Percentiles rank a stretch among this genome's conserved stretches.
These are phyloP conservation scores for Bombus soroeensis DNA, from an alignment of 1,140 invertebrate genomes.

Conservation along the genomic window DNA sequence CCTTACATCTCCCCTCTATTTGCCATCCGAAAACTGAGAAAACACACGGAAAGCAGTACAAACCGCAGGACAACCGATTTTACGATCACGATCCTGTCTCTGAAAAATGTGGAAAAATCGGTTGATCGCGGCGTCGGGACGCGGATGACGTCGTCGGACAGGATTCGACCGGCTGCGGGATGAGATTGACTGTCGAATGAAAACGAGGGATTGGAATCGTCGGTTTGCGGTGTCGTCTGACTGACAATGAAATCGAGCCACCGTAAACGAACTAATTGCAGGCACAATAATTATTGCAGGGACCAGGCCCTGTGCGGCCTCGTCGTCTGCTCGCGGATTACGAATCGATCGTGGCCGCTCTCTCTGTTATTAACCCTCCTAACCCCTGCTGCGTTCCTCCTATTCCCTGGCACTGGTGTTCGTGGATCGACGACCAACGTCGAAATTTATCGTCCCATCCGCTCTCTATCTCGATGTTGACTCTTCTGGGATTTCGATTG, in stretches of 20 bases:
- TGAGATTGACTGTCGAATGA: conserved; percentile 50
- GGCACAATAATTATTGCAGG: conserved; percentile 63
- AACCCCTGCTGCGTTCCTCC: too few relatives aligned
- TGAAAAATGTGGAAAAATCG: conserved; percentile 19
- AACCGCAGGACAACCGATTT: too few relatives aligned
- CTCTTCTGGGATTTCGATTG: conserved; percentile 13
- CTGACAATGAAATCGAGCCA: conserved; percentile 63
- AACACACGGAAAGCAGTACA: too few relatives aligned
- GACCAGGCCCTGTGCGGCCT: not conserved
- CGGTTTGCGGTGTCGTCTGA: conserved; percentile 52
- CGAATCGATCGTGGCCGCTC: conserved; percentile 33
- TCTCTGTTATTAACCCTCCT: conserved; percentile 37
- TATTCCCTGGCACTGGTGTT: not conserved
- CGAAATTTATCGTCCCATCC: conserved; percentile 34
- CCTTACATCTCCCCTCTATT: too few relatives aligned
- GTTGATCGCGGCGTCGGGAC: conserved; percentile 15
- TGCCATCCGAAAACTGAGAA: too few relatives aligned
- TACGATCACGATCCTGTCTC: too few relatives aligned
- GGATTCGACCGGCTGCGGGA: not conserved
- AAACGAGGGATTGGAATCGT: conserved; percentile 51
- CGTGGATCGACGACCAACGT: conserved; percentile 28
- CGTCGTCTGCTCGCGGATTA: conserved; percentile 39
- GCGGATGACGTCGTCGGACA: not conserved
- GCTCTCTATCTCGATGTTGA: not conserved
- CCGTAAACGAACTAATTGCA: conserved; percentile 65